These are phyloP conservation scores for Brachyopa scutellaris DNA, from an alignment of 2,888 invertebrate genomes.

Conservation along the genomic window DNA sequence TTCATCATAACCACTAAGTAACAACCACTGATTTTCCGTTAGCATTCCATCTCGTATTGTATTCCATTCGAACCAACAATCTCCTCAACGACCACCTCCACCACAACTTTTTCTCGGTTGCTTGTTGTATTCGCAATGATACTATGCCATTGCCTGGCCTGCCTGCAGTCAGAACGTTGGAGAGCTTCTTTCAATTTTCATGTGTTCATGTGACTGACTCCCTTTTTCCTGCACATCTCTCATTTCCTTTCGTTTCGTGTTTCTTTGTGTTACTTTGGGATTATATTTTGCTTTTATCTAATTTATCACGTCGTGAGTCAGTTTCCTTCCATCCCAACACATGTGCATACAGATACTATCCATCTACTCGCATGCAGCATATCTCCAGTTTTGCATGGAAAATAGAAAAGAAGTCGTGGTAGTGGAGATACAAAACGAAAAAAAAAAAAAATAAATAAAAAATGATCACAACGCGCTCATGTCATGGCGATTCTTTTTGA, in stretches of 20 bases:
- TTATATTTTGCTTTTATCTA: slow-evolving; percentile 52
- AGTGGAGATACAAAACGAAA: slow-evolving; percentile 34
- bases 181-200: slow-evolving; percentile 38
- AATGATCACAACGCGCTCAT: slow-evolving; percentile 57
- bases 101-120: slow-evolving; percentile 5
- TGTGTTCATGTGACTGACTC: slow-evolving; percentile 56
- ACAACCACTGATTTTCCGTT: slow-evolving; percentile 70
- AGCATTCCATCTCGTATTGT: slow-evolving; percentile 64
- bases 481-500: slow-evolving; percentile 71
- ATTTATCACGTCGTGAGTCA: slow-evolving; percentile 71
- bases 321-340: slow-evolving; percentile 36
- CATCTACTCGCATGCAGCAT: slow-evolving; percentile 25
- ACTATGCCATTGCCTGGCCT: neutral
- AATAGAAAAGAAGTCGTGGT: slow-evolving; percentile 53
- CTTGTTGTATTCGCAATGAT: slow-evolving; percentile 45
- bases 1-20: slow-evolving; percentile 71
- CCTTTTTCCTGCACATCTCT: slow-evolving; percentile 41
- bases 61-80: neutral
- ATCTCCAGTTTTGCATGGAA: slow-evolving; percentile 42
- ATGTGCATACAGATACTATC: slow-evolving; percentile 12
- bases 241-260: slow-evolving; percentile 44
- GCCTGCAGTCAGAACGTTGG: slow-evolving; percentile 9
- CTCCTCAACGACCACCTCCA: slow-evolving; percentile 24
- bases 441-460: slow-evolving; percentile 28
- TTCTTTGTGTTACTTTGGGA: slow-evolving; percentile 46